phyloP scores from a whole-genome alignment of 2,113 vertebrate species.

The Tonatia bakeri region DNA sequence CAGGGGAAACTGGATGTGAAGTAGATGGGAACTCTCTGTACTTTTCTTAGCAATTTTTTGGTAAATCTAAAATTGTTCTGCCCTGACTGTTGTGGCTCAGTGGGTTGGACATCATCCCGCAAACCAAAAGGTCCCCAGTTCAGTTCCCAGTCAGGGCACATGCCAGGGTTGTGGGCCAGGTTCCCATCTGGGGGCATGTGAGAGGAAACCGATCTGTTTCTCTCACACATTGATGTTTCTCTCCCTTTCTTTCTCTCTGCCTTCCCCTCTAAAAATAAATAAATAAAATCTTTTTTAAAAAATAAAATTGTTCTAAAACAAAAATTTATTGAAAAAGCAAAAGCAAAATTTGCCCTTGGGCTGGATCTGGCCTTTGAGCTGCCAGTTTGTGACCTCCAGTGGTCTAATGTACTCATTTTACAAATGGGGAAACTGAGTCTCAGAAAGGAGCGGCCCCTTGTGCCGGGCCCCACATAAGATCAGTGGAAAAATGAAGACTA shows the following conservation, averaged over 20 bases:
- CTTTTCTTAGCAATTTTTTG: not conserved
- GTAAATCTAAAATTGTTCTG: not conserved
- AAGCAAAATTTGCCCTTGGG: not conserved
- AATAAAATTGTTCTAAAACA: not conserved
- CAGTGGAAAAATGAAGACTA: not conserved
- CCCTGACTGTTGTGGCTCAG: too few relatives aligned
- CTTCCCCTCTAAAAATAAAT: too few relatives aligned
- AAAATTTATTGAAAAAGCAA: not conserved
- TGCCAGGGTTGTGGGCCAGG: too few relatives aligned
- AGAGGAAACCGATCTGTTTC: too few relatives aligned
- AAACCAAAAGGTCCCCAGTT: too few relatives aligned
- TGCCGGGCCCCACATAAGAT: not conserved
- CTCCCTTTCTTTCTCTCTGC: too few relatives aligned
- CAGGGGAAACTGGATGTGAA: not conserved
- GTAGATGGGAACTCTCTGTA: not conserved
- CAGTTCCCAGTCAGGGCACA: too few relatives aligned
- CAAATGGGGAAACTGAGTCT: not conserved
- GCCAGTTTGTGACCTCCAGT: not conserved
- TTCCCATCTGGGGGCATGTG: too few relatives aligned
- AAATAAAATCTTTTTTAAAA: too few relatives aligned
- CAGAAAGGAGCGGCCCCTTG: not conserved
- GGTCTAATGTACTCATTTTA: not conserved
- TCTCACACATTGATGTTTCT: too few relatives aligned
- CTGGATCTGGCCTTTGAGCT: not conserved
- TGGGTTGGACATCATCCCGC: too few relatives aligned